Conservation (phyloP, 2,888 invertebrate species). For the Caenorhabditis wallacei region DNA sequence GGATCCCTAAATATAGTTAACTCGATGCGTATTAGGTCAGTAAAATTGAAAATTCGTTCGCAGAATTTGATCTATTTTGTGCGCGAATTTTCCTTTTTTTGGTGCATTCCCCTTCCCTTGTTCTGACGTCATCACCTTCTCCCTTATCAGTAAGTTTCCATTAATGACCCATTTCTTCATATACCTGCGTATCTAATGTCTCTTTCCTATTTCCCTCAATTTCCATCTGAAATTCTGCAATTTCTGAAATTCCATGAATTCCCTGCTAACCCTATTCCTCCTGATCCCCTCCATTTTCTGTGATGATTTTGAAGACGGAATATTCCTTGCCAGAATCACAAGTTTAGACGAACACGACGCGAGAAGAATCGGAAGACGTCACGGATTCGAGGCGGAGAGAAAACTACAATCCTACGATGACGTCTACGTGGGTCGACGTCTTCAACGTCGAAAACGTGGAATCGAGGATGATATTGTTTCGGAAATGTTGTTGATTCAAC, state of each 20-base stretch:
- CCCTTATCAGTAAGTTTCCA: neutral
- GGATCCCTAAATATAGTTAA: no score
- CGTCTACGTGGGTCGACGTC: conserved; percentile 47
- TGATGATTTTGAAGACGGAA: conserved; percentile 29
- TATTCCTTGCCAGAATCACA: conserved; percentile 53
- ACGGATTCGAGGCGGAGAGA: conserved; percentile 53
- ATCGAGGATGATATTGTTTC: conserved; percentile 49
- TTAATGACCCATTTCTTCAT: neutral
- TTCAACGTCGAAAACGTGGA: conserved; percentile 30
- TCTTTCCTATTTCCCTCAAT: neutral
- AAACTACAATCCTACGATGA: conserved; percentile 51
- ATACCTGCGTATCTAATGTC: neutral
- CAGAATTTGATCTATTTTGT: no score
- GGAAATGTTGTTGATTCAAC: conserved; percentile 47
- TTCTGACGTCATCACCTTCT: no score
- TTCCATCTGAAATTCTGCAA: neutral
- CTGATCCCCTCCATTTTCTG: neutral
- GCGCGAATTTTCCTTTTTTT: neutral
- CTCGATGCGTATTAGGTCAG: no score
- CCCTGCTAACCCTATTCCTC: neutral
- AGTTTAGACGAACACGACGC: conserved; percentile 49
- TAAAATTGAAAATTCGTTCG: no score
- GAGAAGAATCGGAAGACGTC: conserved; percentile 28
- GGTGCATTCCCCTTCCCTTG: no score
- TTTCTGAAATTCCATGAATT: conserved; percentile 6